Conservation (phyloP, 2,888 invertebrate genomes). For the Cataglyphis rosenhaueri region DNA sequence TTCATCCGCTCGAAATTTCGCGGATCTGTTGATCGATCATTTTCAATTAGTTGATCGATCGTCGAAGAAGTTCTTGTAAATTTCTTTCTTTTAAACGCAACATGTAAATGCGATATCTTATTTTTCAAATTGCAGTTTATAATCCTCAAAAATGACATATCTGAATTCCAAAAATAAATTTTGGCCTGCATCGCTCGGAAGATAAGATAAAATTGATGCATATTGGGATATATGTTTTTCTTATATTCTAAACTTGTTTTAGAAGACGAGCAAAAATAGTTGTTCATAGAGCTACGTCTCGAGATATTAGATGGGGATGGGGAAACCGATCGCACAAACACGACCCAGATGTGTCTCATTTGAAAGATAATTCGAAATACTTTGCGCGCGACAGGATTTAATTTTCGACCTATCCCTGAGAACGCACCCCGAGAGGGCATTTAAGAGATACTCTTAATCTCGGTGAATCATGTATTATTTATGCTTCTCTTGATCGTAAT, state of each 20-base stretch:
- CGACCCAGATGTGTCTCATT: neutral
- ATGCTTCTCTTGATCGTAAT: constrained; percentile 32
- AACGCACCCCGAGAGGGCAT: neutral
- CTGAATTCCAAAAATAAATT: neutral
- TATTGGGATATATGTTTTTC: neutral
- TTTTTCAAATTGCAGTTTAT: neutral
- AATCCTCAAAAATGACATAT: neutral
- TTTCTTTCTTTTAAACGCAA: neutral
- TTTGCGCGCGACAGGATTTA: neutral
- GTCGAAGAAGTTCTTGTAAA: neutral
- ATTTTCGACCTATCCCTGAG: neutral
- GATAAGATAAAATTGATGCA: neutral
- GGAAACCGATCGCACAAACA: too few species aligned
- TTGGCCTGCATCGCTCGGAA: neutral
- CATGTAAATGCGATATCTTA: neutral
- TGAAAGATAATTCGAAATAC: neutral
- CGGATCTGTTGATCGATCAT: neutral
- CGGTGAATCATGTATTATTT: constrained; percentile 33
- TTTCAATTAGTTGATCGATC: neutral
- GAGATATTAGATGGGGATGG: neutral
- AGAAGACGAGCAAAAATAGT: too few species aligned
- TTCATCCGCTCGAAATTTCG: neutral
- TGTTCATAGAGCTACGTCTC: neutral
- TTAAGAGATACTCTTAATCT: constrained; percentile 7
- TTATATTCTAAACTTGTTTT: neutral